Evolutionary conservation across 2,113 vertebrate genomes (phyloP).

Genomic region (Fregetta grallaria): DNA sequence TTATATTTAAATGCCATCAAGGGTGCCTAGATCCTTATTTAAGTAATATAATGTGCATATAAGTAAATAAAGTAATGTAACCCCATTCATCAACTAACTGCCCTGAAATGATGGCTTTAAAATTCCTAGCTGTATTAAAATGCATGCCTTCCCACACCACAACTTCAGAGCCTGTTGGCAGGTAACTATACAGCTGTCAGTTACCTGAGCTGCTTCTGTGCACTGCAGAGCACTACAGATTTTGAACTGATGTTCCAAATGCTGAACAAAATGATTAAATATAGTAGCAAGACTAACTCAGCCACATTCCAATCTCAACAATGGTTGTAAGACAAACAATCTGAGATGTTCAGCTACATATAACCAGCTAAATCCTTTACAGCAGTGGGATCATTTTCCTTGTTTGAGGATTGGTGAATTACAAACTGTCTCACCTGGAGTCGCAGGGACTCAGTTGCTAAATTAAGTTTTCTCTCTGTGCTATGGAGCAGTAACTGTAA

Average conservation of each 20-base stretch:
- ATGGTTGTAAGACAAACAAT: not conserved
- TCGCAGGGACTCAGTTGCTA: not conserved
- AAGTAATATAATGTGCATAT: not conserved
- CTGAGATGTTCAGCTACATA: not conserved
- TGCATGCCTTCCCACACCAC: not conserved
- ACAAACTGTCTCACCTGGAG: not conserved
- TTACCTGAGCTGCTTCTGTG: not conserved
- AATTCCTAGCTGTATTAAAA: not conserved
- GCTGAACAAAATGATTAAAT: not conserved
- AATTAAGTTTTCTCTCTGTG: constrained; percentile 9
- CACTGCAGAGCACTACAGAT: not conserved
- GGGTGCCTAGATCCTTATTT: not conserved
- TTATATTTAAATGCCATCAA: not conserved
- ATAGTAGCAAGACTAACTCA: not conserved
- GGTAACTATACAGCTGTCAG: not conserved
- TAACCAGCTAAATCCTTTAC: not conserved
- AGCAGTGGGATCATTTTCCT: not conserved
- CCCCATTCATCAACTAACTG: not conserved
- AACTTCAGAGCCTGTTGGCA: not conserved
- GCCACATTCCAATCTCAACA: not conserved
- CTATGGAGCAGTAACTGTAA: not conserved
- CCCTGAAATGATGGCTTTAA: not conserved
- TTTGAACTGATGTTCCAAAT: not conserved
- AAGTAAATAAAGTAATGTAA: not conserved
- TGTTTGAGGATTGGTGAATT: not conserved